Evolutionary conservation across 2,797 vertebrate genomes (phyloP).

Genomic region (Enoplosus armatus): DNA sequence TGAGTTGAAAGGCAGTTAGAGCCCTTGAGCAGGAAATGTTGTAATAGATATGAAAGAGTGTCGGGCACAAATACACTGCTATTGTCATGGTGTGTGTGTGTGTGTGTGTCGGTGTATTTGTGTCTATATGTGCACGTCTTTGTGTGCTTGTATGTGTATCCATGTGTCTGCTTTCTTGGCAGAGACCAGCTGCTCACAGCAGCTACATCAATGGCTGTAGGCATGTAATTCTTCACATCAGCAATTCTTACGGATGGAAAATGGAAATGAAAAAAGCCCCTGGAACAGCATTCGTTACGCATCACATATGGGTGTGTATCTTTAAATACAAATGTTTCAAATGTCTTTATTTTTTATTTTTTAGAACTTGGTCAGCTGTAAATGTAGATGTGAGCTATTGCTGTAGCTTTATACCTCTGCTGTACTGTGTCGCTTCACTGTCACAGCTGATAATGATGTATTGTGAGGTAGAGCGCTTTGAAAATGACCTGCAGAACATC

Average conservation of each 20-base stretch:
- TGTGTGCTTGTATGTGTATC: conserved; percentile 15
- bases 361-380: conserved; percentile 16
- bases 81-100: conserved; percentile 24
- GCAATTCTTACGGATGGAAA: conserved; percentile 52
- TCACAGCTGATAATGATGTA: conserved; percentile 45
- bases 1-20: conserved; percentile 40
- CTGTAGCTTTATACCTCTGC: conserved; percentile 26
- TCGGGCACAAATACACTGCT: neutral
- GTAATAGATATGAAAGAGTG: conserved; percentile 25
- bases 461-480: conserved; percentile 15
- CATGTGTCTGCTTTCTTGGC: conserved; percentile 24
- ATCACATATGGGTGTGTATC: conserved; percentile 29
- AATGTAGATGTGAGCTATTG: conserved; percentile 23
- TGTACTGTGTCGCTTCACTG: conserved; percentile 12
- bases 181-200: conserved; percentile 57
- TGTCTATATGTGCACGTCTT: conserved; percentile 22
- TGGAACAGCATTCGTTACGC: conserved; percentile 38
- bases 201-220: conserved; percentile 39
- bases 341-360: conserved; percentile 23
- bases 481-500: conserved; percentile 38
- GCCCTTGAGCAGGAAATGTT: conserved; percentile 46
- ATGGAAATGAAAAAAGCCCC: conserved; percentile 38
- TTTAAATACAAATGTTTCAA: conserved; percentile 30
- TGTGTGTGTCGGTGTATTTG: neutral
- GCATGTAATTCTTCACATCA: conserved; percentile 63